These are phyloP conservation scores for Sardina pilchardus DNA, from an alignment of 2,113 vertebrate genomes.

Conservation along the genomic window DNA sequence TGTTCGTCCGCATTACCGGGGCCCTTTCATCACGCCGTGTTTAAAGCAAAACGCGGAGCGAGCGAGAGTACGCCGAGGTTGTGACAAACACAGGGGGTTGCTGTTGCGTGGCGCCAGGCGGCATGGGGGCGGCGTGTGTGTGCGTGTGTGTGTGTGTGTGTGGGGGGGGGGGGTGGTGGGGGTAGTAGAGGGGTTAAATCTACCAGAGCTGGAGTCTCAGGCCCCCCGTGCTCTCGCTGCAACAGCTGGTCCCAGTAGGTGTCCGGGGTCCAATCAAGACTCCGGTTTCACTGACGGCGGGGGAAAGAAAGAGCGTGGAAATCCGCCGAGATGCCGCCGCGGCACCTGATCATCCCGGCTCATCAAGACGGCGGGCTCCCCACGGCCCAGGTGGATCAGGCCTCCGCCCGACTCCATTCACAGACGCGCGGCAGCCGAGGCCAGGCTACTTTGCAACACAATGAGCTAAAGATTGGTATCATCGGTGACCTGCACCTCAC, in stretches of 20 bases:
- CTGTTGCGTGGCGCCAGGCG: not conserved
- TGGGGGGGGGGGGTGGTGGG: not conserved
- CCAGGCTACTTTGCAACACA: slow-evolving; percentile 61
- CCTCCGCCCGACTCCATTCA: slow-evolving; percentile 48
- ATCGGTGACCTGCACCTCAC: slow-evolving; percentile 64
- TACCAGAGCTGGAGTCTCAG: slow-evolving; percentile 10
- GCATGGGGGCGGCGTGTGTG: not conserved
- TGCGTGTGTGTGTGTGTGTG: slow-evolving; percentile 10
- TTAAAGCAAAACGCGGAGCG: not conserved
- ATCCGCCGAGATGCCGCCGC: slow-evolving; percentile 62
- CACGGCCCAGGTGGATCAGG: slow-evolving; percentile 58
- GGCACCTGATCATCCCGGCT: slow-evolving; percentile 67
- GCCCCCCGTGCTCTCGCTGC: slow-evolving; percentile 2
- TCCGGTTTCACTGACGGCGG: slow-evolving; percentile 50
- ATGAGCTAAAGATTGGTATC: slow-evolving; percentile 64
- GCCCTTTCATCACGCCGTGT: slow-evolving; percentile 36
- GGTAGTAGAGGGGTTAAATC: not conserved
- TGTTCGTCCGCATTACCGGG: slow-evolving; percentile 25
- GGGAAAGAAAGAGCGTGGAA: slow-evolving; percentile 46
- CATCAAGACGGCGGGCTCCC: slow-evolving; percentile 61
- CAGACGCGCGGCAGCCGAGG: slow-evolving; percentile 46
- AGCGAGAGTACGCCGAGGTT: not conserved
- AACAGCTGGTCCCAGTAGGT: slow-evolving; percentile 61
- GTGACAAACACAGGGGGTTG: not conserved
- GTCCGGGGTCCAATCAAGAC: slow-evolving; percentile 67